Evolutionary conservation across 2,888 invertebrate species (phyloP).

Genomic region (Brenthis ino): DNA sequence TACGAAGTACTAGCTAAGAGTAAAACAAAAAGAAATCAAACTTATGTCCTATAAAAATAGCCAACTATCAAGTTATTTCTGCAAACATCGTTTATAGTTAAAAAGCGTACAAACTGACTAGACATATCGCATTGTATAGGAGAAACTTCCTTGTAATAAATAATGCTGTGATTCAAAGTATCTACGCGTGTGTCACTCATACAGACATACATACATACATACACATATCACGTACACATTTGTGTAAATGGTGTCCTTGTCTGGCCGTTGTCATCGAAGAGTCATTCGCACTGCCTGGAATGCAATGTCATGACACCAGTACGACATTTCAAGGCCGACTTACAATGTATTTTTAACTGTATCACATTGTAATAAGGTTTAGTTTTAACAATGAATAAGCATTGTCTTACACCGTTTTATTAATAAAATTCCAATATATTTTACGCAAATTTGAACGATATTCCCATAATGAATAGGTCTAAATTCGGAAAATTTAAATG

Average conservation of each 20-base stretch:
- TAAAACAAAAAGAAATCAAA: too few species aligned
- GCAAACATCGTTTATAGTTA: too few species aligned
- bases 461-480: conserved; percentile 41
- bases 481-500: conserved; percentile 54
- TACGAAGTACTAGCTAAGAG: too few species aligned
- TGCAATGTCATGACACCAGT: conserved; percentile 74
- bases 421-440: background rate
- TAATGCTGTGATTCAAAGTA: conserved; percentile 1
- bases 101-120: too few species aligned
- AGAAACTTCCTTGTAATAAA: background rate
- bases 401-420: conserved; percentile 42
- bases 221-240: conserved; percentile 55
- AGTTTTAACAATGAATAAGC: conserved; percentile 21
- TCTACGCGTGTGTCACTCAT: conserved; percentile 16
- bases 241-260: conserved; percentile 75
- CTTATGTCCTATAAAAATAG: too few species aligned
- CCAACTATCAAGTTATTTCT: too few species aligned
- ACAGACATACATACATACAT: conserved; percentile 36
- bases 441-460: conserved; percentile 61
- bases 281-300: conserved; percentile 78
- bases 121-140: too few species aligned
- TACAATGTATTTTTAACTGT: conserved; percentile 43
- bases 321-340: conserved; percentile 47
- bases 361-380: background rate
- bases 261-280: conserved; percentile 76